These are phyloP conservation scores for Globodera ellingtonae DNA, from an alignment of 1,140 invertebrate species.

Conservation along the genomic window DNA sequence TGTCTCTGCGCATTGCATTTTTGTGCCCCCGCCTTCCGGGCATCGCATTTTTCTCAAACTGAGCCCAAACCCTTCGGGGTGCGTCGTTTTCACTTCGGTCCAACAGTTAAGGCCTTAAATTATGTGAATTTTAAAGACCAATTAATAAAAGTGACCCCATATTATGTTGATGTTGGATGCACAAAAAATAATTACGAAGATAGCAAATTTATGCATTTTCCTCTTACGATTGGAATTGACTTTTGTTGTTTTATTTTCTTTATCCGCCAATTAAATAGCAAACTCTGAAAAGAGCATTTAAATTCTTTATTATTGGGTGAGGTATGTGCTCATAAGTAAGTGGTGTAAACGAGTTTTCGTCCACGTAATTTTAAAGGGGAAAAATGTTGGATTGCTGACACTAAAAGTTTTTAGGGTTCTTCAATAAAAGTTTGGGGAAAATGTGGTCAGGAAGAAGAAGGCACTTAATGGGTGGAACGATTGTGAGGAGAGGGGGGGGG, in stretches of 20 bases:
- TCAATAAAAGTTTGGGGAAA: neutral
- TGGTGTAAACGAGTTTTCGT: no score
- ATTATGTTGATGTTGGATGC: neutral
- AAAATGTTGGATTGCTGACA: neutral
- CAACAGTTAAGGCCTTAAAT: constrained; percentile 2
- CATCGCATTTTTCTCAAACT: neutral
- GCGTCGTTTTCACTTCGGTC: constrained; percentile 7
- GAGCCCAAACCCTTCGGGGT: neutral
- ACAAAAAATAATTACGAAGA: neutral
- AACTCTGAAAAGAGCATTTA: neutral
- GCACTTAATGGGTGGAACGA: neutral
- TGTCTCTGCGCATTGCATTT: constrained; percentile 10
- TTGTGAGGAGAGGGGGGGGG: no score
- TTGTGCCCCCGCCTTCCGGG: neutral
- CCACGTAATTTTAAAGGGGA: no score
- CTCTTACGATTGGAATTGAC: neutral
- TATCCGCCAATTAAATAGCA: neutral
- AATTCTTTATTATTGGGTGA: no score
- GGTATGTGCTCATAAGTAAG: no score
- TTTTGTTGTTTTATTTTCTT: neutral
- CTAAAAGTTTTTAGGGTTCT: neutral
- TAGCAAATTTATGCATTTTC: neutral
- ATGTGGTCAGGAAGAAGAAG: neutral
- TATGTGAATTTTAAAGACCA: constrained; percentile 5
- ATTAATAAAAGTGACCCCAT: neutral